Conservation (phyloP, 2,888 invertebrate genomes). For the Phyto melanocephala region DNA sequence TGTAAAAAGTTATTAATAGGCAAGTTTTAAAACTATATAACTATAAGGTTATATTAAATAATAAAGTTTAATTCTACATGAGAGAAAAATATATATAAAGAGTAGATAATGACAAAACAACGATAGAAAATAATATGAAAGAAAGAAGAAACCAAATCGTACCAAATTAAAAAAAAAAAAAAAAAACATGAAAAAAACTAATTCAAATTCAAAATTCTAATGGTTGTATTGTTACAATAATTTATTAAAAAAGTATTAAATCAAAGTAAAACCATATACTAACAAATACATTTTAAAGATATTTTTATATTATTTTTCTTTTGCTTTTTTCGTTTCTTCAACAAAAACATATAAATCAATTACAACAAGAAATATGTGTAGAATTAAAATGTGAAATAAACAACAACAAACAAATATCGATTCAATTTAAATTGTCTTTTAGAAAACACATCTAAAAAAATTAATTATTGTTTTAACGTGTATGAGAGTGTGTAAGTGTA, state of each 20-base stretch:
- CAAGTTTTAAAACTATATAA: not conserved
- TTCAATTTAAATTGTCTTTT: conserved; percentile 15
- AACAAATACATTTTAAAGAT: conserved; percentile 15
- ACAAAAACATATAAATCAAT: conserved; percentile 56
- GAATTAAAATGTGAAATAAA: conserved; percentile 56
- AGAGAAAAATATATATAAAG: conserved; percentile 1
- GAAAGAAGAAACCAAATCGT: not conserved
- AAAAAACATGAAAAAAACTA: not conserved
- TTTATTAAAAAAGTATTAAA: not conserved
- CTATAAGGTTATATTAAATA: not conserved
- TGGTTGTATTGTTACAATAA: not conserved
- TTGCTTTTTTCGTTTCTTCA: conserved; percentile 4
- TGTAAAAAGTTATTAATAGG: conserved; percentile 16
- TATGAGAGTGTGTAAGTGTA: not conserved
- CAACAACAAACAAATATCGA: conserved; percentile 45
- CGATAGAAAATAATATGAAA: not conserved
- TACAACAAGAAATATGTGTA: conserved; percentile 58
- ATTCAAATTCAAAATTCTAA: not conserved
- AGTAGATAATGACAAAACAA: not conserved
- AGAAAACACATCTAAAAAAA: conserved; percentile 40
- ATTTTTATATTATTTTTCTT: not conserved
- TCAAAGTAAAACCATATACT: conserved; percentile 9
- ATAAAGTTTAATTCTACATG: conserved; percentile 29
- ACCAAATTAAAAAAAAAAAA: not conserved
- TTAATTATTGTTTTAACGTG: conserved; percentile 15